Evolutionary conservation across 1,140 invertebrate species (phyloP).

Genomic region (Reticulitermes speratus): DNA sequence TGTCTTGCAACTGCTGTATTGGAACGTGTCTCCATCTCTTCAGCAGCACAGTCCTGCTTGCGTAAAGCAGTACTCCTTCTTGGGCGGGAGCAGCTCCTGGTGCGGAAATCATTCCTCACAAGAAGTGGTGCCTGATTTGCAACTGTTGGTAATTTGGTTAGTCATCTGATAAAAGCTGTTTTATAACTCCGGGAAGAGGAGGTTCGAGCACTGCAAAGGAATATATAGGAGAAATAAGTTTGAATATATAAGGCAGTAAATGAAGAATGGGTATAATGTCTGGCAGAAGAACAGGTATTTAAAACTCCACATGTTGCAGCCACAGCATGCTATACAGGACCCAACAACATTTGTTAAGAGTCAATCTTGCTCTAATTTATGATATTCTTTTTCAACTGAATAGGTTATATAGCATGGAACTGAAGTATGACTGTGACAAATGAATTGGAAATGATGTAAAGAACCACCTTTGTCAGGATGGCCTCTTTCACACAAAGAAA

Average conservation of each 20-base stretch:
- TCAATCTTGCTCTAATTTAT: too few species aligned
- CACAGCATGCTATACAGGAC: not conserved
- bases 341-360: not conserved
- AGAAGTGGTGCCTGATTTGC: slow-evolving; percentile 25
- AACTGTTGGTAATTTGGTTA: slow-evolving; percentile 45
- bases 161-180: slow-evolving; percentile 56
- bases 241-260: not conserved
- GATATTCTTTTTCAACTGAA: too few species aligned
- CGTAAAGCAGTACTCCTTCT: slow-evolving; percentile 15
- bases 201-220: slow-evolving; percentile 53
- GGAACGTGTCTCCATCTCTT: not conserved
- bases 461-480: too few species aligned
- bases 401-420: too few species aligned
- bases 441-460: too few species aligned
- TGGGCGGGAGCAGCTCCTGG: slow-evolving; percentile 24
- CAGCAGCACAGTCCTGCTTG: slow-evolving; percentile 13
- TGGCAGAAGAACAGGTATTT: not conserved
- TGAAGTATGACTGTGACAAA: too few species aligned
- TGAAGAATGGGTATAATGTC: slow-evolving; percentile 37
- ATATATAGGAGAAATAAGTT: not conserved
- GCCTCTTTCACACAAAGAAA: too few species aligned
- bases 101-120: slow-evolving; percentile 29
- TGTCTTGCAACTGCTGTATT: not conserved
- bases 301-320: not conserved
- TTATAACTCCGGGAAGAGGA: slow-evolving; percentile 50